These are phyloP conservation scores for Antechinus flavipes DNA, from an alignment of 2,113 vertebrate species.

Conservation along the genomic window DNA sequence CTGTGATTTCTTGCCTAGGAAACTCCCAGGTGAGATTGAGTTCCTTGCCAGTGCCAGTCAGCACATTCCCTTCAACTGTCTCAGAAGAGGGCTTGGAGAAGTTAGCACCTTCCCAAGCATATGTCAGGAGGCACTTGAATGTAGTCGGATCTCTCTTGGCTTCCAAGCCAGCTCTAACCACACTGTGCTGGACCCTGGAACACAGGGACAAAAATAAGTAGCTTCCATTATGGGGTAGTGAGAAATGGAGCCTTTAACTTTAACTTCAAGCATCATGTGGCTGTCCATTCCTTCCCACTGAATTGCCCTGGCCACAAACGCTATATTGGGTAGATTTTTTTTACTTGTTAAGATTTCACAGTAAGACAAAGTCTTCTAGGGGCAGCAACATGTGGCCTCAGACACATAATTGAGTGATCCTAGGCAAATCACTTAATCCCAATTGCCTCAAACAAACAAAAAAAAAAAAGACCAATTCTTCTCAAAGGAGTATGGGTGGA, in stretches of 20 bases:
- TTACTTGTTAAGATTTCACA: neutral
- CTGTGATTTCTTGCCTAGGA: neutral
- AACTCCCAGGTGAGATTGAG: neutral
- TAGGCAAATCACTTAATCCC: too few relatives aligned
- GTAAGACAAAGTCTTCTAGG: too few relatives aligned
- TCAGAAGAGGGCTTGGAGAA: neutral
- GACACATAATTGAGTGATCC: too few relatives aligned
- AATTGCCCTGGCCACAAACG: neutral
- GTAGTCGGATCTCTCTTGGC: neutral
- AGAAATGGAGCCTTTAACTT: neutral
- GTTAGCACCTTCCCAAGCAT: neutral
- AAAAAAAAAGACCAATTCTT: neutral
- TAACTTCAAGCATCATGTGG: neutral
- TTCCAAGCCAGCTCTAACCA: neutral
- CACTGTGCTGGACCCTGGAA: neutral
- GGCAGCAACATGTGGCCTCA: too few relatives aligned
- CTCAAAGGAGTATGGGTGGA: neutral
- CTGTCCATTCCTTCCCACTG: neutral
- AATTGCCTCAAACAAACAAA: too few relatives aligned
- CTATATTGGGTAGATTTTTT: neutral
- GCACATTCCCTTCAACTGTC: neutral
- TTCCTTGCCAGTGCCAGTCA: neutral
- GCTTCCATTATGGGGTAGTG: neutral
- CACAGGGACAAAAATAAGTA: neutral
- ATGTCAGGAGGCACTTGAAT: neutral